Conservation (phyloP, 2,888 invertebrate genomes). For the Aphrophora alni region DNA sequence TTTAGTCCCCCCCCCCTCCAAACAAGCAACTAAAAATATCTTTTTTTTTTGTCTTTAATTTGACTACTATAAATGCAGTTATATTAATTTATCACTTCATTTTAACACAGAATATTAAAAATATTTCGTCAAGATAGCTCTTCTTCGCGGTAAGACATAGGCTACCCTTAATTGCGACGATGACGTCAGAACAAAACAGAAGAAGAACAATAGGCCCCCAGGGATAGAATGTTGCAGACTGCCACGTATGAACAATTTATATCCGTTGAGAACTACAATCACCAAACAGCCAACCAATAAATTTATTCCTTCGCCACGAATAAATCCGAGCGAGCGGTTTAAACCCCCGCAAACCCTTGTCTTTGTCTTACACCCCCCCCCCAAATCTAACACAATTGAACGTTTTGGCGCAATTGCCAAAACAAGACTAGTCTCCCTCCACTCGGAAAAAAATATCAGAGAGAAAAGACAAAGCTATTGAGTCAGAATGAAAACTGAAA, state of each 20-base stretch:
- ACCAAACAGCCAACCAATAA: background rate
- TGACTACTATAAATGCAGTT: too few species aligned
- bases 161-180: background rate
- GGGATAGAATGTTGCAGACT: background rate
- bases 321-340: background rate
- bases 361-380: background rate
- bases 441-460: background rate
- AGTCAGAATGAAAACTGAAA: constrained; percentile 41
- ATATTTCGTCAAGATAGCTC: too few species aligned
- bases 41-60: too few species aligned
- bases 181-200: background rate
- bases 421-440: constrained; percentile 27
- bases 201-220: background rate
- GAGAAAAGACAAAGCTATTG: constrained; percentile 24
- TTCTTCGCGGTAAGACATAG: background rate
- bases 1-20: too few species aligned
- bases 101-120: too few species aligned
- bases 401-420: constrained; percentile 33
- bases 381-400: background rate
- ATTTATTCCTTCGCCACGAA: background rate
- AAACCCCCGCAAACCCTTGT: background rate
- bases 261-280: background rate
- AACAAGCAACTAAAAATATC: too few species aligned
- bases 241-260: background rate
- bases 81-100: too few species aligned